Conservation (phyloP, 2,888 invertebrate species). For the Trissoscelio sp. region DNA sequence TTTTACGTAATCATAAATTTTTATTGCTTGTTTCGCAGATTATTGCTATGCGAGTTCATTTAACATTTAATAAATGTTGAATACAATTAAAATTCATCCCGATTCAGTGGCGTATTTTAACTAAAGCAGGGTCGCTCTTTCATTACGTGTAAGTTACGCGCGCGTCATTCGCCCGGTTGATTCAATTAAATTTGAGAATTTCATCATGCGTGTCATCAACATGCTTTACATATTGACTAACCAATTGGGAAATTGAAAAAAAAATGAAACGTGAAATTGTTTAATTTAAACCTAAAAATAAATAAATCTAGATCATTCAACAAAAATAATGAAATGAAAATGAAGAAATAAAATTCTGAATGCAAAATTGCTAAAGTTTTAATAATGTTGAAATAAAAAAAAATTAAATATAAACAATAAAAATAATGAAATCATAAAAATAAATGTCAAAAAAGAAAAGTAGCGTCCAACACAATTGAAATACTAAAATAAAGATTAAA, state of each 20-base stretch:
- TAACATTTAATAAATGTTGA: conserved; percentile 22
- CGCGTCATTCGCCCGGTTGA: conserved; percentile 9
- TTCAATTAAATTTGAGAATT: conserved; percentile 45
- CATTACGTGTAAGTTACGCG: conserved; percentile 34
- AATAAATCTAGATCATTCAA: neutral
- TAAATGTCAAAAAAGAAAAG: no score
- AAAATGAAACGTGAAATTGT: no score
- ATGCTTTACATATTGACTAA: conserved; percentile 17
- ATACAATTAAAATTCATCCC: conserved; percentile 17
- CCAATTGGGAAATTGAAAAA: no score
- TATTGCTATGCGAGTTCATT: conserved; percentile 11
- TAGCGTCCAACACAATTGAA: no score
- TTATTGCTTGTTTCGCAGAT: neutral
- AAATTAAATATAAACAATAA: no score
- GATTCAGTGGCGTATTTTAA: conserved; percentile 25
- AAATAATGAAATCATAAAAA: no score
- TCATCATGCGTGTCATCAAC: conserved; percentile 34
- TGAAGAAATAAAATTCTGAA: no score
- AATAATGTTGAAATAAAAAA: no score
- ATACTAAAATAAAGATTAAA: no score
- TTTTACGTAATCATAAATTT: neutral
- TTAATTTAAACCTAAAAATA: no score
- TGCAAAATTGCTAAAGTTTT: no score
- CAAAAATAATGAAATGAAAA: conserved; percentile 5
- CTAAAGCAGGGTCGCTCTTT: conserved; percentile 31